Evolutionary conservation across 2,113 vertebrate genomes (phyloP).

Genomic region (Bagarius yarrelli): DNA sequence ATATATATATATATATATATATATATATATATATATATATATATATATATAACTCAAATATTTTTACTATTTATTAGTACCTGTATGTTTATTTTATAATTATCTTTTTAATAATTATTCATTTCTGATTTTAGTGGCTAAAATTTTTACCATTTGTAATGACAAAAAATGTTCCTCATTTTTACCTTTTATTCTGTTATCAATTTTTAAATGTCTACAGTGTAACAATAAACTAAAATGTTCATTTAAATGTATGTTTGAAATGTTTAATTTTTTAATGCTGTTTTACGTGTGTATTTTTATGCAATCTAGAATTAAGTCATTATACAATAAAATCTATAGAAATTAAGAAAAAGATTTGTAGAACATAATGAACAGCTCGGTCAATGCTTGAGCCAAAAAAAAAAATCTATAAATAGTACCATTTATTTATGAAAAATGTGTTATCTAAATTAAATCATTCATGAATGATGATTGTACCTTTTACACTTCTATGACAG

Average conservation of each 20-base stretch:
- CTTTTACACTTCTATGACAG: background rate
- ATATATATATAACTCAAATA: too few relatives aligned
- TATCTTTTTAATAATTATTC: background rate
- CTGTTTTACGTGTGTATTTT: background rate
- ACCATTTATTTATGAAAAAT: slow-evolving; percentile 14
- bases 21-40: too few relatives aligned
- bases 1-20: background rate
- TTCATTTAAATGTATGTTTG: slow-evolving; percentile 6
- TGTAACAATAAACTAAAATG: slow-evolving; percentile 45
- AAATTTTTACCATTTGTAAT: slow-evolving; percentile 23
- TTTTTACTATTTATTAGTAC: slow-evolving; percentile 57
- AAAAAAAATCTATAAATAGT: slow-evolving; percentile 5
- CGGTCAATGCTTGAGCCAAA: slow-evolving; percentile 1
- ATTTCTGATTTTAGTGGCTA: slow-evolving; percentile 33
- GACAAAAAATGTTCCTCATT: slow-evolving; percentile 1
- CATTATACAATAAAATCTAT: background rate
- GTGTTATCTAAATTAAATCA: slow-evolving; percentile 14
- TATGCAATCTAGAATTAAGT: background rate
- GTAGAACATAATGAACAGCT: slow-evolving; percentile 3
- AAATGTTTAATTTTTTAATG: too few relatives aligned
- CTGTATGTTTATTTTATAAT: slow-evolving; percentile 24
- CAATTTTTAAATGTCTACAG: background rate
- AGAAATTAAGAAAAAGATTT: background rate
- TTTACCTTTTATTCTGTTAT: background rate
- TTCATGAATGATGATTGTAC: slow-evolving; percentile 23